Evolutionary conservation across 2,888 invertebrate genomes (phyloP).

Genomic region (Atrina japonica): DNA sequence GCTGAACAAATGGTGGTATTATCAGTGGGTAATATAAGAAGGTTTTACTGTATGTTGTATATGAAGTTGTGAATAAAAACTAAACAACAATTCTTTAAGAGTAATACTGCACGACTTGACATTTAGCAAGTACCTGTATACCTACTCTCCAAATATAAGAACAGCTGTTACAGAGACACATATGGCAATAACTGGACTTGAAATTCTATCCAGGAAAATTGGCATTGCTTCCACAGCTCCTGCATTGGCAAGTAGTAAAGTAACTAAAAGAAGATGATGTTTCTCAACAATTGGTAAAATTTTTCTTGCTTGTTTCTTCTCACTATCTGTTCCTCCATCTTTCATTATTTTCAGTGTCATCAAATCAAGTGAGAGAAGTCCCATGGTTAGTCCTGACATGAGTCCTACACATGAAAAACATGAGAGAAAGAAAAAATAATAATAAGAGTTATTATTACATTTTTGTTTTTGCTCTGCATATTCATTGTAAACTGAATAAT

Average conservation of each 20-base stretch:
- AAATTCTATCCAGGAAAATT: slow-evolving; percentile 78
- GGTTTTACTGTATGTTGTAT: no score
- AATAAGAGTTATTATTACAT: neutral
- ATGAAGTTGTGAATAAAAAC: no score
- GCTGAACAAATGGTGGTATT: no score
- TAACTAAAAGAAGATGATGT: slow-evolving; percentile 79
- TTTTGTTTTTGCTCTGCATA: no score
- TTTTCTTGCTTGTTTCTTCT: slow-evolving; percentile 73
- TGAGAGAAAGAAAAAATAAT: neutral
- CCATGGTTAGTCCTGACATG: slow-evolving; percentile 80
- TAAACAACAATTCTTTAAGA: no score
- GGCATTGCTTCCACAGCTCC: slow-evolving; percentile 80
- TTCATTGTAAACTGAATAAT: neutral
- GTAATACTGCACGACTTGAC: no score
- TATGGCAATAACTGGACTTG: slow-evolving; percentile 77
- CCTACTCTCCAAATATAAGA: slow-evolving; percentile 80
- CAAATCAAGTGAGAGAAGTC: slow-evolving; percentile 77
- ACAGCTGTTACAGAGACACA: slow-evolving; percentile 79
- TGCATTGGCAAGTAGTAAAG: slow-evolving; percentile 78
- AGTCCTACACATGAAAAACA: slow-evolving; percentile 67
- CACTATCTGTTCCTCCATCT: slow-evolving; percentile 73
- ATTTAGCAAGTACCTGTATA: no score
- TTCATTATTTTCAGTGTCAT: slow-evolving; percentile 75
- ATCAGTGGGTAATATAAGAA: no score
- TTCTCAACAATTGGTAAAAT: slow-evolving; percentile 77